Conservation (phyloP, 2,113 vertebrate genomes). For the Xyliphius kryptos region DNA sequence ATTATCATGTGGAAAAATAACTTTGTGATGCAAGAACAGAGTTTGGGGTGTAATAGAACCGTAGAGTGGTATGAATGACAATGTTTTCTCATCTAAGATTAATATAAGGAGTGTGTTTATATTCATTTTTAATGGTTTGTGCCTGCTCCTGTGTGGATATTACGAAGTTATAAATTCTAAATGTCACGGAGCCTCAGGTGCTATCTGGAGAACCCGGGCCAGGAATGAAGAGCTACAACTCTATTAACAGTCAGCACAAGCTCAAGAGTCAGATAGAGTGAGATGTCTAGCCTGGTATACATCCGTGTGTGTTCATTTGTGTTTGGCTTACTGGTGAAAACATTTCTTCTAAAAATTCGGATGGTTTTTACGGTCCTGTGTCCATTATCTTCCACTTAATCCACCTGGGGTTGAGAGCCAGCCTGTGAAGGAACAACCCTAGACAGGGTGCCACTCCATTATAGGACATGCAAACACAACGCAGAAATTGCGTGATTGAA, state of each 20-base stretch:
- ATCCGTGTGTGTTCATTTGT: background rate
- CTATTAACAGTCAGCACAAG: constrained; percentile 12
- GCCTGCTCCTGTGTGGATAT: background rate
- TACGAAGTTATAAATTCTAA: constrained; percentile 14
- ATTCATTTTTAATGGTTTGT: constrained; percentile 11
- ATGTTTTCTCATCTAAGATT: constrained; percentile 13
- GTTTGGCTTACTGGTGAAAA: background rate
- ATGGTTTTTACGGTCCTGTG: too few relatives aligned
- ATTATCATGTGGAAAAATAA: background rate
- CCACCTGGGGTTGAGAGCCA: too few relatives aligned
- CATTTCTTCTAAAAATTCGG: too few relatives aligned
- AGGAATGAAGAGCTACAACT: constrained; percentile 7
- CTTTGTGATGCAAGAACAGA: constrained; percentile 12
- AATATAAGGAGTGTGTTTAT: constrained; percentile 2
- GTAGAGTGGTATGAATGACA: constrained; percentile 2
- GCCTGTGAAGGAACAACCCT: too few relatives aligned
- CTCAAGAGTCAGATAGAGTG: background rate
- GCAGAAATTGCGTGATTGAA: too few relatives aligned
- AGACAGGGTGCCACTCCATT: too few relatives aligned
- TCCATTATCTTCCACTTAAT: too few relatives aligned
- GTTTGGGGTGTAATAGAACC: background rate
- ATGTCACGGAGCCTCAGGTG: constrained; percentile 20
- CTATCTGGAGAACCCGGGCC: background rate
- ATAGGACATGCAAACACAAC: too few relatives aligned
- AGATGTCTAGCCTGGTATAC: constrained; percentile 12